A percentile compares a stretch with the other conserved stretches of the same genome.
These are phyloP conservation scores for Liasis olivaceus DNA, from an alignment of 2,797 vertebrate species.

Conservation along the genomic window DNA sequence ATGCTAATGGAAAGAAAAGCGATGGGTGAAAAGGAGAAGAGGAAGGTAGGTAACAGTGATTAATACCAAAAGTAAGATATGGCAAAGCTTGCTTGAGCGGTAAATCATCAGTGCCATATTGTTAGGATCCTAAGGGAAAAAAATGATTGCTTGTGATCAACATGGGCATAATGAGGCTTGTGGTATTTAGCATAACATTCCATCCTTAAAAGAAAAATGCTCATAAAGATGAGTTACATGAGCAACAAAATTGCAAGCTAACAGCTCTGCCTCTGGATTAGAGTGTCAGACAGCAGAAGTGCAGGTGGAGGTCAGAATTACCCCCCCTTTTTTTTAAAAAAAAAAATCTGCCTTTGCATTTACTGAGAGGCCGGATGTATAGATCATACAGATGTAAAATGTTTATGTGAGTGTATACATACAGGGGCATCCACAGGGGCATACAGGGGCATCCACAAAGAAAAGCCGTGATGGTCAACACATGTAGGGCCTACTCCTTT, in stretches of 20 bases:
- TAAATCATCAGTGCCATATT: not conserved
- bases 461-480: too few relatives aligned
- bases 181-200: not conserved
- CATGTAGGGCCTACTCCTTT: too few relatives aligned
- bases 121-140: not conserved
- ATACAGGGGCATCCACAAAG: too few relatives aligned
- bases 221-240: not conserved
- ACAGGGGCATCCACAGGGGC: too few relatives aligned
- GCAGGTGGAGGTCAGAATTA: not conserved
- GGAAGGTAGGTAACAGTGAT: conserved; percentile 20
- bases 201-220: not conserved
- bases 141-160: conserved; percentile 2
- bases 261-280: not conserved
- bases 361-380: not conserved
- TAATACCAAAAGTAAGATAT: conserved; percentile 1
- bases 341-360: not conserved
- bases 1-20: conserved; percentile 16
- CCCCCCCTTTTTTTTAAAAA: not conserved
- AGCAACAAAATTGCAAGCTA: not conserved
- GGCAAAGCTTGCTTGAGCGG: not conserved
- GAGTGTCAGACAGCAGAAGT: not conserved
- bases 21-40: not conserved
- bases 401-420: not conserved
- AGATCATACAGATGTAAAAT: not conserved
- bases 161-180: too few relatives aligned